These are phyloP conservation scores for Zalophus californianus DNA, from an alignment of 2,797 vertebrate species.

Conservation along the genomic window DNA sequence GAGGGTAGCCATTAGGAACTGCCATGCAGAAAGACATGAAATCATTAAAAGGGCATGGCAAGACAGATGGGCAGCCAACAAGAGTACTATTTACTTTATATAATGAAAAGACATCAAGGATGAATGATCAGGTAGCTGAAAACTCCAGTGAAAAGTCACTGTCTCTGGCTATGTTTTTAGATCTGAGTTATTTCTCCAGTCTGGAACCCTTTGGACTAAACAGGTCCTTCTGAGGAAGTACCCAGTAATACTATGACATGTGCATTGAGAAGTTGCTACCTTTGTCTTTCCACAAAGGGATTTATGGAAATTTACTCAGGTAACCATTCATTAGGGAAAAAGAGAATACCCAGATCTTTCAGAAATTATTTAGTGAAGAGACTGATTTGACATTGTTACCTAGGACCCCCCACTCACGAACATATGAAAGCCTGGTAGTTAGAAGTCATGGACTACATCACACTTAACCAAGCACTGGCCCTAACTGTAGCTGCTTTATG, in stretches of 20 bases:
- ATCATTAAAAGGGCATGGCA: not conserved
- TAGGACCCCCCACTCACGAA: not conserved
- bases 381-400: not conserved
- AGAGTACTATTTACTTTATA: not conserved
- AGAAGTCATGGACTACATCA: not conserved
- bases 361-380: not conserved
- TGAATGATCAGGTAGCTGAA: not conserved
- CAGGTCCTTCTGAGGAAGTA: not conserved
- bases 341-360: not conserved
- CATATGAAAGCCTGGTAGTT: not conserved
- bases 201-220: not conserved
- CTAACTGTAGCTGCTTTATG: not conserved
- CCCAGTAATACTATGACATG: not conserved
- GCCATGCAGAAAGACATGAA: not conserved
- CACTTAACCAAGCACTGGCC: not conserved
- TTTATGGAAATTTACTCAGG: not conserved
- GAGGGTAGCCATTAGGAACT: accelerated
- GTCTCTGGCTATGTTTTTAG: not conserved
- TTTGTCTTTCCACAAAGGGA: not conserved
- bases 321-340: not conserved
- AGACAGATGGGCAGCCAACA: not conserved
- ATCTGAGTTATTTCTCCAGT: not conserved
- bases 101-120: not conserved
- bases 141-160: not conserved
- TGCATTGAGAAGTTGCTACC: not conserved